phyloP scores from a whole-genome alignment of 2,113 vertebrate species.

The Carlito syrichta region DNA sequence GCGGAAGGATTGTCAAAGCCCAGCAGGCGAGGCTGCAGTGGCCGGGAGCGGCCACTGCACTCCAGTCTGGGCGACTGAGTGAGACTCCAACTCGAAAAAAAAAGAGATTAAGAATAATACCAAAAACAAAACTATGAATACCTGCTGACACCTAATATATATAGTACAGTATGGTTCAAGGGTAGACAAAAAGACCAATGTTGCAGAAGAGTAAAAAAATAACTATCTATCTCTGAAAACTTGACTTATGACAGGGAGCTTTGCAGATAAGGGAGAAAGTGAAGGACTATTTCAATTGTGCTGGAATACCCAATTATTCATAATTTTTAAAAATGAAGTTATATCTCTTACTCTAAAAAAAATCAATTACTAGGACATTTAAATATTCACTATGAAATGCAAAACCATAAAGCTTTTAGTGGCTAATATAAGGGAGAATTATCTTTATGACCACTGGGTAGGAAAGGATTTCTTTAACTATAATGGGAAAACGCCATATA shows the following conservation, averaged over 20 bases:
- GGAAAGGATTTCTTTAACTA: background rate
- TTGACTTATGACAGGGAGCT: background rate
- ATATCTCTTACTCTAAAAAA: background rate
- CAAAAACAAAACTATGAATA: background rate
- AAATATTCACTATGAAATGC: background rate
- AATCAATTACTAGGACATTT: background rate
- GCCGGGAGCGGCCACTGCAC: no score
- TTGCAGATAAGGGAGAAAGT: background rate
- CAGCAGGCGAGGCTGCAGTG: no score
- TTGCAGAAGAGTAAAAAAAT: background rate
- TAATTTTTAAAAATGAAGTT: background rate
- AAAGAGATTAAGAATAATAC: background rate
- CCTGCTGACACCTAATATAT: background rate
- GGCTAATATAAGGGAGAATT: background rate
- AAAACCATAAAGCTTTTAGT: slow-evolving; percentile 9
- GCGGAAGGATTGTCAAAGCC: no score
- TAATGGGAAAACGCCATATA: background rate
- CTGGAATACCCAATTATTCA: background rate
- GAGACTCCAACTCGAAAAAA: no score
- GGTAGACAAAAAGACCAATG: background rate
- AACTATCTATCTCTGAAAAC: background rate
- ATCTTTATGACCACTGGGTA: background rate
- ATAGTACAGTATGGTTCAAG: background rate
- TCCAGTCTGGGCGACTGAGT: no score
- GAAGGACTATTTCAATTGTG: background rate